phyloP scores from a whole-genome alignment of 2,888 invertebrate species.

The Limnephilus auricula region DNA sequence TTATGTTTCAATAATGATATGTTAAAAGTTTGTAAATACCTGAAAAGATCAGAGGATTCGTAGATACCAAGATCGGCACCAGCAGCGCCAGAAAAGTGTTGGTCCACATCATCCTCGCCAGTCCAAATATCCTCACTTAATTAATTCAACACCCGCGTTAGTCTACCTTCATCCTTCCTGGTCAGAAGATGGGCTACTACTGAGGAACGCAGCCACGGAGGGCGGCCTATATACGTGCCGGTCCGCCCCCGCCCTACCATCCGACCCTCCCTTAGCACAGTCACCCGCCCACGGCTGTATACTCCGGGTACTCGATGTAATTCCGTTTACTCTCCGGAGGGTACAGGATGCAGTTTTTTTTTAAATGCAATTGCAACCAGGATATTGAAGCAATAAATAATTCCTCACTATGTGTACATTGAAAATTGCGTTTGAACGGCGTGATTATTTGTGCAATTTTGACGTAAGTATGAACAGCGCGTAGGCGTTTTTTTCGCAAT shows the following conservation, averaged over 20 bases:
- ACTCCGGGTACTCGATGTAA: background rate
- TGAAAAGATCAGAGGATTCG: slow-evolving; percentile 35
- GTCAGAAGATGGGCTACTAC: slow-evolving; percentile 20
- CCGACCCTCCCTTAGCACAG: background rate
- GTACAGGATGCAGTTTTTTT: background rate
- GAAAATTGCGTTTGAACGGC: background rate
- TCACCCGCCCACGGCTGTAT: slow-evolving; percentile 6
- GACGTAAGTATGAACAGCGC: background rate
- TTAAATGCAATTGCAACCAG: background rate
- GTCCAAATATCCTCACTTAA: background rate
- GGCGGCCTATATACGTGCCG: slow-evolving; percentile 51
- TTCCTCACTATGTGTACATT: background rate
- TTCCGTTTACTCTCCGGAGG: background rate
- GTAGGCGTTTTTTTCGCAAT: background rate
- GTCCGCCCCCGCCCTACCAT: slow-evolving; percentile 32
- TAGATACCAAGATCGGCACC: slow-evolving; percentile 30
- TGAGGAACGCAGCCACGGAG: slow-evolving; percentile 10
- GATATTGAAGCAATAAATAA: background rate
- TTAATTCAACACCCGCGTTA: background rate
- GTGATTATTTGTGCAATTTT: background rate
- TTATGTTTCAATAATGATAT: no score
- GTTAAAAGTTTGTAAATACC: slow-evolving; percentile 1
- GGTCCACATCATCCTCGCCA: background rate
- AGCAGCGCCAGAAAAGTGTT: slow-evolving; percentile 25
- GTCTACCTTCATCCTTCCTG: background rate